Conservation (phyloP, 2,797 vertebrate species). For the Anguilla megastoma region DNA sequence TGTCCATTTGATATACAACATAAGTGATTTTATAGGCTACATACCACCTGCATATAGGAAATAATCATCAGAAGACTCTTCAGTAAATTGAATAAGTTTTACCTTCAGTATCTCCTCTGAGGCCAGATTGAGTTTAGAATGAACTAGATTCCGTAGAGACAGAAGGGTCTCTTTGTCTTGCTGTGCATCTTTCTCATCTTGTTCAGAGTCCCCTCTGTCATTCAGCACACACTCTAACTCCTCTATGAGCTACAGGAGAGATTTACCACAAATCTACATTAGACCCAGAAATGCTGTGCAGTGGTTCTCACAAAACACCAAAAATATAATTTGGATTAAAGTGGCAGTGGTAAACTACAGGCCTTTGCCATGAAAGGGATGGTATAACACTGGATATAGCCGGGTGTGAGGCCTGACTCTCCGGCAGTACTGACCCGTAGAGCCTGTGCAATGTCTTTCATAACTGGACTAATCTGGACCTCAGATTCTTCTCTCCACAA, state of each 20-base stretch:
- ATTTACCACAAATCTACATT: neutral
- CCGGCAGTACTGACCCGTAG: slow-evolving; percentile 70
- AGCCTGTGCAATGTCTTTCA: slow-evolving; percentile 74
- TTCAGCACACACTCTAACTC: slow-evolving; percentile 74
- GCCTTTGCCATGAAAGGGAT: neutral
- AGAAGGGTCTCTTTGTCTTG: slow-evolving; percentile 71
- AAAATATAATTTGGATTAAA: neutral
- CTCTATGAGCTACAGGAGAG: slow-evolving; percentile 73
- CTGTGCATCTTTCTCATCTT: slow-evolving; percentile 43
- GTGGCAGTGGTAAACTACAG: neutral
- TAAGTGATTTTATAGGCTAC: neutral
- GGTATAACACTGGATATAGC: neutral
- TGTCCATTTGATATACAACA: neutral
- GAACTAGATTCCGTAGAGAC: slow-evolving; percentile 74
- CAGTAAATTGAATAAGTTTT: slow-evolving; percentile 7
- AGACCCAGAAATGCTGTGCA: neutral
- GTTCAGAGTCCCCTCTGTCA: slow-evolving; percentile 61
- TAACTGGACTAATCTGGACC: slow-evolving; percentile 66
- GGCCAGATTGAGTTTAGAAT: slow-evolving; percentile 70
- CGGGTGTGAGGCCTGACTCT: neutral
- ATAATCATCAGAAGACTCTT: neutral
- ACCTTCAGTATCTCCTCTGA: slow-evolving; percentile 85
- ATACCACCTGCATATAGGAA: neutral
- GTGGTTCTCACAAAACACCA: neutral
- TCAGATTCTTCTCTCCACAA: slow-evolving; percentile 81